phyloP scores from a whole-genome alignment of 30 jellyfish, hydroid and myxozoan species.

The Hydractinia symbiolongicarpus region DNA sequence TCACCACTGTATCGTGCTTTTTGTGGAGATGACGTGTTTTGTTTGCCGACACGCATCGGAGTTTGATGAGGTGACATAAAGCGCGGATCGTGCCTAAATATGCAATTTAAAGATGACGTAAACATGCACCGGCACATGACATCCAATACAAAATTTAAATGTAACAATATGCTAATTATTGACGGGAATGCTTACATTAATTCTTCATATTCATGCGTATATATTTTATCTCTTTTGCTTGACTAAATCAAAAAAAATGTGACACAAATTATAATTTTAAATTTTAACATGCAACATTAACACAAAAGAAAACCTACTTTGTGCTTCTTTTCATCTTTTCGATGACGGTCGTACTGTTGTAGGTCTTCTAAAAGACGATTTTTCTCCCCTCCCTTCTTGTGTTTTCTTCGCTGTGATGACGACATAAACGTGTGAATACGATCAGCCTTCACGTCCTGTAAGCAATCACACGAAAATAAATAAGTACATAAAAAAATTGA shows the following conservation, averaged over 20 bases:
- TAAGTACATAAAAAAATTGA: neutral
- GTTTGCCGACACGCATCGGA: neutral
- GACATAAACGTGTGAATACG: constrained; percentile 20
- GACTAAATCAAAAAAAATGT: neutral
- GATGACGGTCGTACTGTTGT: constrained; percentile 13
- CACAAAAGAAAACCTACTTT: neutral
- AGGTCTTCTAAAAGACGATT: constrained; percentile 5
- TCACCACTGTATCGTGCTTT: neutral
- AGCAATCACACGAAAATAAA: neutral
- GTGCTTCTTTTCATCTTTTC: constrained; percentile 14
- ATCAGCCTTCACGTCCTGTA: constrained; percentile 18
- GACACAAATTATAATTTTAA: neutral
- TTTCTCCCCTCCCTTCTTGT: constrained; percentile 13
- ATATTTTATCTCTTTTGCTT: constrained; percentile 3
- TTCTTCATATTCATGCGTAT: constrained; percentile 30
- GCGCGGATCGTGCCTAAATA: constrained; percentile 32
- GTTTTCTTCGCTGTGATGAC: constrained; percentile 26
- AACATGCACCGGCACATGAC: too few species aligned
- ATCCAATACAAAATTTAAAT: too few species aligned
- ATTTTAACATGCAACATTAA: neutral
- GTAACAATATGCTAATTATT: neutral
- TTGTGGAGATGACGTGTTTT: neutral
- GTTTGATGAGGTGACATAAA: constrained; percentile 29
- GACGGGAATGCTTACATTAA: constrained; percentile 4
- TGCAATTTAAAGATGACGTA: neutral